Conservation (phyloP, 2,888 invertebrate species). For the Mesoligia furuncula region DNA sequence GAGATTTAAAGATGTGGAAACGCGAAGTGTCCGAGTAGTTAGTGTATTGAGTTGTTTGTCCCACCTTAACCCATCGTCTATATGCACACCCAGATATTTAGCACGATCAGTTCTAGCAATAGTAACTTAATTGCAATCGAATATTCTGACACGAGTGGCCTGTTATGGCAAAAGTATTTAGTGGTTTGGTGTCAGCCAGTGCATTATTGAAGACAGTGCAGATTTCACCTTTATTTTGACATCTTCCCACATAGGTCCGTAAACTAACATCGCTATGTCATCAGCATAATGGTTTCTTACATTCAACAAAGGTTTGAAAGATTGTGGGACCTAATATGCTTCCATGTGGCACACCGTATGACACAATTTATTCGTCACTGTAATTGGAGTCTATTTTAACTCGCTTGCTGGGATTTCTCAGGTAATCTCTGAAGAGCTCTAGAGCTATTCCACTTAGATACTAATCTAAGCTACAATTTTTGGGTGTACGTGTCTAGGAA, state of each 20-base stretch:
- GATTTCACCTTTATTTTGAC: background rate
- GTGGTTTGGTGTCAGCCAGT: too few species aligned
- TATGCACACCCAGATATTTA: too few species aligned
- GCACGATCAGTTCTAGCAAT: too few species aligned
- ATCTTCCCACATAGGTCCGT: background rate
- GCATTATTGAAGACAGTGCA: background rate
- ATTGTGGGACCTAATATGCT: background rate
- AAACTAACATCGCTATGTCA: background rate
- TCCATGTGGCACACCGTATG: background rate
- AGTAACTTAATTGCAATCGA: too few species aligned
- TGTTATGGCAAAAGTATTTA: too few species aligned
- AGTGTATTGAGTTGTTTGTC: too few species aligned
- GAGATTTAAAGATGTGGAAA: too few species aligned
- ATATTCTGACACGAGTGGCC: too few species aligned
- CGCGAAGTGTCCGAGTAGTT: too few species aligned
- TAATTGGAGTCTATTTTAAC: background rate
- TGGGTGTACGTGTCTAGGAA: too few species aligned
- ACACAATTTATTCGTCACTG: background rate
- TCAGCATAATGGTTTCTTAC: background rate
- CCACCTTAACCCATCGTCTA: too few species aligned
- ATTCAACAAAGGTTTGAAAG: background rate
- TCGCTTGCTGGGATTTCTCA: background rate
- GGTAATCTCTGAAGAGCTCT: background rate
- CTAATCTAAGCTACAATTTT: too few species aligned
- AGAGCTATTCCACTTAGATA: background rate